Conservation (phyloP, 2,113 vertebrate species). For the Cynoglossus semilaevis region DNA sequence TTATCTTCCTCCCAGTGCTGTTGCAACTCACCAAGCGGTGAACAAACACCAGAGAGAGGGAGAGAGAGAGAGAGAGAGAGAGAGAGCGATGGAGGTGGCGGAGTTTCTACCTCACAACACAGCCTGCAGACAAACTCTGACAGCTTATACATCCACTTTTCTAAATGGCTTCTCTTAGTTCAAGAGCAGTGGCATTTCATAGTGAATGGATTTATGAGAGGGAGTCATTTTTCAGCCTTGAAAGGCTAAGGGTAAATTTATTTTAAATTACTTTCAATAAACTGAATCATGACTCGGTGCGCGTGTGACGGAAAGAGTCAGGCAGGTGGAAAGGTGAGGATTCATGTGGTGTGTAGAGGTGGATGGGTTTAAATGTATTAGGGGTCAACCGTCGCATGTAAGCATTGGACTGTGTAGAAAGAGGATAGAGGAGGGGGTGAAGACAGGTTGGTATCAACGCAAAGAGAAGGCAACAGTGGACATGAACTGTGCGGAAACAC, state of each 20-base stretch:
- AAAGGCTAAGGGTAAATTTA: no score
- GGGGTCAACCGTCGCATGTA: no score
- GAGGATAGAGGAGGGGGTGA: no score
- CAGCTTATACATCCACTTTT: slow-evolving; percentile 6
- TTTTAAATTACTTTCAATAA: background rate
- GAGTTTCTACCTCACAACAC: slow-evolving; percentile 9
- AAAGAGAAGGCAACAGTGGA: no score
- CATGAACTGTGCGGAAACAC: no score
- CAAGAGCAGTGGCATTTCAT: background rate
- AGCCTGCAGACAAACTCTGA: slow-evolving; percentile 12
- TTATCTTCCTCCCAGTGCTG: slow-evolving; percentile 56
- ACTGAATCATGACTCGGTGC: background rate
- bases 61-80: slow-evolving; percentile 21
- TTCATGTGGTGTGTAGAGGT: no score
- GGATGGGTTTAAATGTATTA: no score
- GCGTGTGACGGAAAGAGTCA: no score
- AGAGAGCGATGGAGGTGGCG: slow-evolving; percentile 36
- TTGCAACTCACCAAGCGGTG: slow-evolving; percentile 49
- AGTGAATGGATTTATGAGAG: background rate
- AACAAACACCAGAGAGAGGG: slow-evolving; percentile 30
- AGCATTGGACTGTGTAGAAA: no score
- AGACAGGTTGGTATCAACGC: no score
- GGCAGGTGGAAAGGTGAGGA: no score
- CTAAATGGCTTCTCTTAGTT: background rate
- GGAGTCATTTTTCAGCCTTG: no score